Percentiles rank a stretch among this genome's conserved stretches.
Evolutionary conservation across 2,888 invertebrate species (phyloP).

Genomic region (Urechis unicinctus): DNA sequence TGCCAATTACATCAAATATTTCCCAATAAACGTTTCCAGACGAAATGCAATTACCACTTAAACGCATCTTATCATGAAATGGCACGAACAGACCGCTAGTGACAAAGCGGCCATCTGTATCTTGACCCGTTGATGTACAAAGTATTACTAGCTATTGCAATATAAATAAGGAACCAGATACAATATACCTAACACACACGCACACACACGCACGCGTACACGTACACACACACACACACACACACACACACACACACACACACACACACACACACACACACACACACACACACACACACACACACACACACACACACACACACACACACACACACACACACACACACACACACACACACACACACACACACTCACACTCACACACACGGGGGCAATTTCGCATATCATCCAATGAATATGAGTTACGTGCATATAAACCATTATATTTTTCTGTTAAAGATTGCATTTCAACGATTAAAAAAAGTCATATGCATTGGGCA

Average conservation of each 20-base stretch:
- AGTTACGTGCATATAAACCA: no score
- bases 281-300: not conserved
- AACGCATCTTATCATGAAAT: no score
- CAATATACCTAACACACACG: not conserved
- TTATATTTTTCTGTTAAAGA: no score
- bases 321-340: not conserved
- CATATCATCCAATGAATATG: no score
- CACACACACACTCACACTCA: not conserved
- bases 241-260: not conserved
- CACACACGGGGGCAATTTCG: not conserved
- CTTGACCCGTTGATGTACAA: no score
- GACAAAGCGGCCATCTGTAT: no score
- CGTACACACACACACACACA: not conserved
- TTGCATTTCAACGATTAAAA: no score
- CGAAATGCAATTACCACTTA: no score
- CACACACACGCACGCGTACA: not conserved
- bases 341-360: not conserved
- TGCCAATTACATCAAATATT: no score
- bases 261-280: not conserved
- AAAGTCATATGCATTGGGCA: no score
- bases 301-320: not conserved
- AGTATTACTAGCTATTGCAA: not conserved
- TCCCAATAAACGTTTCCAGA: no score
- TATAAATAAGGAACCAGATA: not conserved
- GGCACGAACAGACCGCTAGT: no score